These are phyloP conservation scores for Cairina moschata DNA, from an alignment of 2,113 vertebrate genomes.

Conservation along the genomic window DNA sequence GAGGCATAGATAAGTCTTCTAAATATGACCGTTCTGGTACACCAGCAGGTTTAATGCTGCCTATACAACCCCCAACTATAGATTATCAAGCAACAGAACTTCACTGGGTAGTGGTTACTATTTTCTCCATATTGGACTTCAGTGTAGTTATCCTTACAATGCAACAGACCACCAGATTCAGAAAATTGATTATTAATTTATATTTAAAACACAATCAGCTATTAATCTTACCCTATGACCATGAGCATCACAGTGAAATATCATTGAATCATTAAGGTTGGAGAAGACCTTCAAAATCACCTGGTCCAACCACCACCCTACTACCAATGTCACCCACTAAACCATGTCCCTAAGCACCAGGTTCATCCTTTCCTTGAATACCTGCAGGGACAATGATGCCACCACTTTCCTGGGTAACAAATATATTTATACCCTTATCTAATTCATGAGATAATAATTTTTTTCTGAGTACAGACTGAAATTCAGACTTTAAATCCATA, in stretches of 20 bases:
- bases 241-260: background rate
- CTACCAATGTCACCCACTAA: too few relatives aligned
- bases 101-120: background rate
- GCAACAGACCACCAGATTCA: background rate
- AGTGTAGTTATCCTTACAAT: background rate
- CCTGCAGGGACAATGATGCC: too few relatives aligned
- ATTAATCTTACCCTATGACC: background rate
- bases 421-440: background rate
- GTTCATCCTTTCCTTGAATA: too few relatives aligned
- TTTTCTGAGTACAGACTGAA: background rate
- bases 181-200: background rate
- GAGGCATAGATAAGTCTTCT: background rate
- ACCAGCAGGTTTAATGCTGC: fast-evolving
- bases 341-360: too few relatives aligned
- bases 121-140: background rate
- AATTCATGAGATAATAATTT: fast-evolving
- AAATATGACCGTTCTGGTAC: background rate
- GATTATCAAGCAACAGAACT: background rate
- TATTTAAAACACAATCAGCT: background rate
- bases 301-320: too few relatives aligned
- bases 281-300: too few relatives aligned
- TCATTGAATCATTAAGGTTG: too few relatives aligned
- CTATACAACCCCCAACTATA: background rate
- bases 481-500: background rate
- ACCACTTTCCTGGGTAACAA: background rate